phyloP scores from a whole-genome alignment of 2,113 vertebrate genomes.

The Poeciliopsis prolifica region DNA sequence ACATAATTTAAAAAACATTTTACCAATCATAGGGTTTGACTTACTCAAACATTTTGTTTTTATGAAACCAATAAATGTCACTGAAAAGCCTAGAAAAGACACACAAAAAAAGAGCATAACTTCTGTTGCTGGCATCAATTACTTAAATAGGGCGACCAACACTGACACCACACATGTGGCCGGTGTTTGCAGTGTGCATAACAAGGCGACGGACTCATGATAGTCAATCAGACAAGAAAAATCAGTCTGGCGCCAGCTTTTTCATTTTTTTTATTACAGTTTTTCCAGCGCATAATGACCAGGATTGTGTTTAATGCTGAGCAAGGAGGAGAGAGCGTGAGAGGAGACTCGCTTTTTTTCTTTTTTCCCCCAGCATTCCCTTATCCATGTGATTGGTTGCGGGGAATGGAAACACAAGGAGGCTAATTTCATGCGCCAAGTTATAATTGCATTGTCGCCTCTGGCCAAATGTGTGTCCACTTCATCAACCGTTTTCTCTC shows the following conservation, averaged over 20 bases:
- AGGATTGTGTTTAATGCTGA: conserved; percentile 66
- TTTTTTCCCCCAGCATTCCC: conserved; percentile 44
- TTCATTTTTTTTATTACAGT: conserved; percentile 59
- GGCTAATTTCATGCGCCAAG: conserved; percentile 73
- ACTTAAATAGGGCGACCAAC: conserved; percentile 1
- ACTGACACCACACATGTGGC: conserved; percentile 10
- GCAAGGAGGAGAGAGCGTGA: conserved; percentile 32
- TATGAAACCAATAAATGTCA: neutral
- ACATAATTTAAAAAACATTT: neutral
- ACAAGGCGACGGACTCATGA: conserved; percentile 34
- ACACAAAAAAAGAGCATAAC: neutral
- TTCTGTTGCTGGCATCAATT: conserved; percentile 1
- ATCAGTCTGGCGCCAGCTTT: conserved; percentile 70
- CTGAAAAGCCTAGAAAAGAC: neutral
- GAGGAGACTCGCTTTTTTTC: conserved; percentile 28
- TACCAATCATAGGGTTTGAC: neutral
- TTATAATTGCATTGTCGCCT: conserved; percentile 76
- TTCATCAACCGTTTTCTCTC: conserved; percentile 18
- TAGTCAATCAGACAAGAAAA: conserved; percentile 72
- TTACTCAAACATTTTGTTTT: neutral
- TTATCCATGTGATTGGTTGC: conserved; percentile 75
- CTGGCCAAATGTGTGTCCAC: conserved; percentile 66
- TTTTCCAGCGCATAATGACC: conserved; percentile 71
- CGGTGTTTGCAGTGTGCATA: conserved; percentile 23
- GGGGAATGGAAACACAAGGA: conserved; percentile 67